Conservation (phyloP, 2,797 vertebrate species). For the Microcaecilia unicolor region DNA sequence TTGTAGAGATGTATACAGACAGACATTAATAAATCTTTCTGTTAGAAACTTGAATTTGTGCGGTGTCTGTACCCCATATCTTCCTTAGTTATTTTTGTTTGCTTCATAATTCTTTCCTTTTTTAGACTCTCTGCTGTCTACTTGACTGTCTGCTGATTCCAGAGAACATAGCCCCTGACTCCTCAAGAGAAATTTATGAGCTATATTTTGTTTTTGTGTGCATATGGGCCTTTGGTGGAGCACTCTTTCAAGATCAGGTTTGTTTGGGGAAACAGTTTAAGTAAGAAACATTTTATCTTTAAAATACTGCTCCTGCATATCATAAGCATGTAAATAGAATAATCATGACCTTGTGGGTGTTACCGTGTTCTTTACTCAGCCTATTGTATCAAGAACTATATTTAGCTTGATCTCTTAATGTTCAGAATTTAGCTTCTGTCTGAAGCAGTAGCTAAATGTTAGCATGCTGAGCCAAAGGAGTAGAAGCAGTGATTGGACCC, state of each 20-base stretch:
- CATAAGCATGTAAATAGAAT: background rate
- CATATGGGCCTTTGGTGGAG: slow-evolving; percentile 75
- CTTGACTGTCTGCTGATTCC: slow-evolving; percentile 69
- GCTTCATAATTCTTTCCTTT: background rate
- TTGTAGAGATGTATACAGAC: too few relatives aligned
- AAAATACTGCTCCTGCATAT: background rate
- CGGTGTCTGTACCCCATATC: too few relatives aligned
- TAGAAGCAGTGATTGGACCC: too few relatives aligned
- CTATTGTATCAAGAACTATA: too few relatives aligned
- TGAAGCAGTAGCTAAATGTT: too few relatives aligned
- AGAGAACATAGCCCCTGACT: slow-evolving; percentile 65
- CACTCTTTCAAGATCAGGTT: slow-evolving; percentile 68
- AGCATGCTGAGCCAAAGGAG: too few relatives aligned
- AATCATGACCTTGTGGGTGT: background rate
- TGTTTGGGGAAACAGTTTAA: background rate
- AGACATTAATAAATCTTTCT: too few relatives aligned
- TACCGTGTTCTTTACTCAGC: too few relatives aligned
- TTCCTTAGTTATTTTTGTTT: background rate
- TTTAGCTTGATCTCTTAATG: too few relatives aligned
- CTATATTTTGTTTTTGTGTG: slow-evolving; percentile 75
- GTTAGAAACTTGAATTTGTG: too few relatives aligned
- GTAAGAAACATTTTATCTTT: background rate
- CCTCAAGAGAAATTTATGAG: slow-evolving; percentile 65
- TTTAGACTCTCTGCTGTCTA: slow-evolving; percentile 67
- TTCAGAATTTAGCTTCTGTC: too few relatives aligned